Conservation (phyloP, 2,113 vertebrate genomes). For the Columba livia region DNA sequence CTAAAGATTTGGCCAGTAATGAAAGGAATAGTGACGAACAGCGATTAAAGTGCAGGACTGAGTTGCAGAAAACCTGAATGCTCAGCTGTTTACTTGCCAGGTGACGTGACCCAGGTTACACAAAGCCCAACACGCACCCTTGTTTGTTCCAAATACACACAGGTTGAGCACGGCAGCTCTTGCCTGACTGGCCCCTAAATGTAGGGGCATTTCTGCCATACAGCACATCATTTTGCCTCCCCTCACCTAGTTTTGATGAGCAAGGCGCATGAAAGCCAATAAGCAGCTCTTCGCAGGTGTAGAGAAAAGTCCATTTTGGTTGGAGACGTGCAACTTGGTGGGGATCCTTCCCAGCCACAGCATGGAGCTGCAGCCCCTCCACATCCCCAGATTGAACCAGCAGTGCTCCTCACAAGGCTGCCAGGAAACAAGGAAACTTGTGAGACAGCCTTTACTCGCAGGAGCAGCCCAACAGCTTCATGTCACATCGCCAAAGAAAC, state of each 20-base stretch:
- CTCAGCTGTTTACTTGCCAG: slow-evolving; percentile 55
- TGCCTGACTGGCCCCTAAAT: background rate
- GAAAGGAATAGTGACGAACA: slow-evolving; percentile 30
- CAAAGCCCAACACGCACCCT: background rate
- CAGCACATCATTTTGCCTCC: background rate
- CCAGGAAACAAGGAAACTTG: background rate
- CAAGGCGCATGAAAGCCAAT: background rate
- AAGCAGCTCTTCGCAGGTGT: rapidly evolving
- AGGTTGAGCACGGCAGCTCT: background rate
- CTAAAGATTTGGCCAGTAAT: slow-evolving; percentile 55
- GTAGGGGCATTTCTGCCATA: background rate
- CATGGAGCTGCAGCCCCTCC: background rate
- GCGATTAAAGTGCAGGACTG: slow-evolving; percentile 1
- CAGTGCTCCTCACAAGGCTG: background rate
- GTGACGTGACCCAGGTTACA: slow-evolving; percentile 29
- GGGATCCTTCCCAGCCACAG: background rate
- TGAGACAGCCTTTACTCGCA: background rate
- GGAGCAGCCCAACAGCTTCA: background rate
- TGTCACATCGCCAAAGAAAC: background rate
- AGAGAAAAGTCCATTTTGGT: background rate
- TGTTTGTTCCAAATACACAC: background rate
- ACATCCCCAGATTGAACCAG: background rate
- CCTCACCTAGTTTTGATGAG: background rate
- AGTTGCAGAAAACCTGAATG: slow-evolving; percentile 28
- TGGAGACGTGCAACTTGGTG: background rate